These are phyloP conservation scores for Diachrysia chrysitis DNA, from an alignment of 2,888 invertebrate genomes.

Conservation along the genomic window DNA sequence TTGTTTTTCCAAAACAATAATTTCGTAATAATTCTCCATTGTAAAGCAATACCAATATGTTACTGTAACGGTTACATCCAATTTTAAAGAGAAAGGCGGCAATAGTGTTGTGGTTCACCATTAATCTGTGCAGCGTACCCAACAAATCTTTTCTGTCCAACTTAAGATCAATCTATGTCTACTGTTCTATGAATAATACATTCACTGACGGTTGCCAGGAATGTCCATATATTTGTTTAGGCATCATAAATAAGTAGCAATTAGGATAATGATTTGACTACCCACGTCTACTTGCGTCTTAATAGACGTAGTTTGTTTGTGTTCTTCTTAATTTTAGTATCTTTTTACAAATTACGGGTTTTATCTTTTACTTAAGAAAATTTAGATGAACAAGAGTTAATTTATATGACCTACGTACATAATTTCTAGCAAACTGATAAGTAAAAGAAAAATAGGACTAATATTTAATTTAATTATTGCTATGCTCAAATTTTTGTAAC, in stretches of 20 bases:
- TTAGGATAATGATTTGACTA: constrained; percentile 59
- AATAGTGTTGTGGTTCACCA: constrained; percentile 67
- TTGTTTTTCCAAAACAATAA: constrained; percentile 8
- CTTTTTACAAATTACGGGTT: neutral
- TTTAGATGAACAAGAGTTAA: neutral
- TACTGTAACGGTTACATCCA: constrained; percentile 73
- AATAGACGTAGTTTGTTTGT: constrained; percentile 41
- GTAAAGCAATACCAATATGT: constrained; percentile 69
- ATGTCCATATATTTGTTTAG: constrained; percentile 66
- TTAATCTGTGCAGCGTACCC: constrained; percentile 73
- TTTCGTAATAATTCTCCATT: constrained; percentile 42
- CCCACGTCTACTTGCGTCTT: constrained; percentile 34
- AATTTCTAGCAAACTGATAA: too few species aligned
- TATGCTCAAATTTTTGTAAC: too few species aligned
- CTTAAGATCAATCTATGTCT: constrained; percentile 77
- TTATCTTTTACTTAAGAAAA: neutral
- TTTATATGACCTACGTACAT: too few species aligned
- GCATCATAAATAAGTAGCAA: constrained; percentile 59
- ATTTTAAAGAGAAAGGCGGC: constrained; percentile 71
- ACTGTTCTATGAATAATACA: constrained; percentile 76
- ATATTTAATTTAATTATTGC: too few species aligned
- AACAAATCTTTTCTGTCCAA: constrained; percentile 81
- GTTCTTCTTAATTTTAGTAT: constrained; percentile 21
- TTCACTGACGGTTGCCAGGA: constrained; percentile 56
- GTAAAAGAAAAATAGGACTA: too few species aligned